A percentile compares a stretch with the other conserved stretches of the same genome.
These are phyloP conservation scores for Trematomus bernacchii DNA, from an alignment of 2,797 vertebrate genomes.

Conservation along the genomic window DNA sequence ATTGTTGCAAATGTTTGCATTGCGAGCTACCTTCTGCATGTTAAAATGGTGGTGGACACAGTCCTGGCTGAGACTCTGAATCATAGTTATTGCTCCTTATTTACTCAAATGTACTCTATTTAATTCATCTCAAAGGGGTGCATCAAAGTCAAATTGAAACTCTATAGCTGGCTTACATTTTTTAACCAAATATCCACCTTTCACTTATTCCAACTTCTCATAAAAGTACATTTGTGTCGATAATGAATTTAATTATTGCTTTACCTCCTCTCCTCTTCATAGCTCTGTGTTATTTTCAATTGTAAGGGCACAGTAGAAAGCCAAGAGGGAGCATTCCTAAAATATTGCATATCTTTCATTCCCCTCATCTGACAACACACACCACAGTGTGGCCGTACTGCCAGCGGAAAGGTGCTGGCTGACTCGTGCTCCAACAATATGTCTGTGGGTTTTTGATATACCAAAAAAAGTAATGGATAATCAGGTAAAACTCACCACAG, in stretches of 20 bases:
- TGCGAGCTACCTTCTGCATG: too few species aligned
- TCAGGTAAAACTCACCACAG: constrained; percentile 15
- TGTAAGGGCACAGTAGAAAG: constrained; percentile 32
- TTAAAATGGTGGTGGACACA: too few species aligned
- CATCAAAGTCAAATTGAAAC: neutral
- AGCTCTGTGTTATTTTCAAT: constrained; percentile 34
- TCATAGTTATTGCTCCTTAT: too few species aligned
- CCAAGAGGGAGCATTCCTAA: constrained; percentile 56
- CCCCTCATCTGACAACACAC: constrained; percentile 41
- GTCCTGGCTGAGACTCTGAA: too few species aligned
- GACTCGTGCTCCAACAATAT: constrained; percentile 11
- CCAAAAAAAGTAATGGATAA: constrained; percentile 10
- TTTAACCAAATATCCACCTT: neutral
- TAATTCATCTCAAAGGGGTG: neutral
- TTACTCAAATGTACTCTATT: too few species aligned
- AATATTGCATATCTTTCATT: constrained; percentile 65
- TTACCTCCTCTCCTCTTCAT: constrained; percentile 8
- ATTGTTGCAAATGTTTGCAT: too few species aligned
- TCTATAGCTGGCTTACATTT: neutral
- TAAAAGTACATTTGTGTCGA: neutral
- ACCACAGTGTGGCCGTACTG: constrained; percentile 7
- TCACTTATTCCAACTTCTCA: neutral
- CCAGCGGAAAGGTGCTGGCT: constrained; percentile 16
- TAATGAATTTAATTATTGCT: constrained; percentile 29
- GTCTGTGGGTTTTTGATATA: constrained; percentile 12